These are phyloP conservation scores for Echiichthys vipera DNA, from an alignment of 2,797 vertebrate genomes.

Conservation along the genomic window DNA sequence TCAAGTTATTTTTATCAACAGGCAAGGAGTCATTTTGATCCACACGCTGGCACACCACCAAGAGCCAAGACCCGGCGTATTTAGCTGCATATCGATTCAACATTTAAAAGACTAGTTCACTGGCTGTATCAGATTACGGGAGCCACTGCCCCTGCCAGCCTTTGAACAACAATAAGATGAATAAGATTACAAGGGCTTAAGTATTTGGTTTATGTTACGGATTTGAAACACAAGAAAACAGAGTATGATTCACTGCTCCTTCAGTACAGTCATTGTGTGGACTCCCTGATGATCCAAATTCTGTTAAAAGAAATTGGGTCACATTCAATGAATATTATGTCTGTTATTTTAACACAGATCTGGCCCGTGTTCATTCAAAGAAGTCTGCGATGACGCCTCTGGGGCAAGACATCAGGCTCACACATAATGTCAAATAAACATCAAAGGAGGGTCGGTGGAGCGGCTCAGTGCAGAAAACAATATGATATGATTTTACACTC, in stretches of 20 bases:
- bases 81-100: constrained; percentile 72
- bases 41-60: constrained; percentile 59
- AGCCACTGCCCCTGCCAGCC: constrained; percentile 63
- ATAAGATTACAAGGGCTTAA: constrained; percentile 38
- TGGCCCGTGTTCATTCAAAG: constrained; percentile 25
- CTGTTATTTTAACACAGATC: constrained; percentile 8
- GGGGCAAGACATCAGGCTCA: constrained; percentile 32
- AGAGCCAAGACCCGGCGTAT: constrained; percentile 32
- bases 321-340: constrained; percentile 14
- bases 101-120: constrained; percentile 71
- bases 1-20: constrained; percentile 48
- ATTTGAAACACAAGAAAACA: constrained; percentile 39
- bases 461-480: constrained; percentile 31
- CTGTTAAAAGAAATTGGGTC: constrained; percentile 19
- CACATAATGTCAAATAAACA: constrained; percentile 55
- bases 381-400: constrained; percentile 21
- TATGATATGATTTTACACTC: constrained; percentile 22
- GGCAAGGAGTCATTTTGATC: constrained; percentile 54
- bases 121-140: constrained; percentile 72
- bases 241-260: constrained; percentile 21
- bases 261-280: not conserved
- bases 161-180: constrained; percentile 58
- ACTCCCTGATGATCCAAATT: constrained; percentile 19
- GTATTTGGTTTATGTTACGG: constrained; percentile 30
- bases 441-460: constrained; percentile 46